Evolutionary conservation across 2,113 vertebrate species (phyloP).

Genomic region (Dipodomys merriami): DNA sequence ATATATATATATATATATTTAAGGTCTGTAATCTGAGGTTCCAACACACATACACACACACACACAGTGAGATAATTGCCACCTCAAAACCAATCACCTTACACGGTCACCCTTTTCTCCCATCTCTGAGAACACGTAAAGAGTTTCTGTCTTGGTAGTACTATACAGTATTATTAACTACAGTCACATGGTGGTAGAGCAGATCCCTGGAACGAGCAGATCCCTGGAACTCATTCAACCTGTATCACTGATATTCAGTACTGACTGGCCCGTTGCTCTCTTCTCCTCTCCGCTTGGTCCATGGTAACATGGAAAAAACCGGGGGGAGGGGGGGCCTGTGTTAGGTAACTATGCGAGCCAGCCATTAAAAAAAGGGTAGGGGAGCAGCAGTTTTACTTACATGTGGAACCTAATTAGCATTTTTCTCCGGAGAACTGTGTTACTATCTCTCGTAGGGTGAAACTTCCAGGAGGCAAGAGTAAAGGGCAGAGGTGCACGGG

Average conservation of each 20-base stretch:
- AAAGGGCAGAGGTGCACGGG: too few relatives aligned
- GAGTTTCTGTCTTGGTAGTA: neutral
- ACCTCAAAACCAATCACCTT: neutral
- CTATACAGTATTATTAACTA: too few relatives aligned
- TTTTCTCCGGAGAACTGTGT: too few relatives aligned
- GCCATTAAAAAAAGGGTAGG: too few relatives aligned
- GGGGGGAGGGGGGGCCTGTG: too few relatives aligned
- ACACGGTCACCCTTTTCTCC: neutral
- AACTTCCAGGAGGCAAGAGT: neutral
- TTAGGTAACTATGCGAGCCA: too few relatives aligned
- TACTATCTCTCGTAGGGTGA: neutral
- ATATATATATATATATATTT: neutral
- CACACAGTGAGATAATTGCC: neutral
- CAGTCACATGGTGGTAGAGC: fast-evolving
- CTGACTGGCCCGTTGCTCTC: neutral
- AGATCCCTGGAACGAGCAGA: neutral
- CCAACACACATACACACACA: neutral
- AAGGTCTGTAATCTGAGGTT: neutral
- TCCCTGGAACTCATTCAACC: neutral
- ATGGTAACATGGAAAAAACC: neutral
- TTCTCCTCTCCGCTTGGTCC: neutral
- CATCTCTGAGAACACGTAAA: neutral
- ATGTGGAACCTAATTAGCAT: neutral
- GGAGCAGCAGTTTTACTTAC: fast-evolving
- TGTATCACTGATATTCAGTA: neutral